Percentiles rank a stretch among this genome's conserved stretches.
Conservation (phyloP, 2,797 vertebrate genomes). For the Cyclopterus lumpus region DNA sequence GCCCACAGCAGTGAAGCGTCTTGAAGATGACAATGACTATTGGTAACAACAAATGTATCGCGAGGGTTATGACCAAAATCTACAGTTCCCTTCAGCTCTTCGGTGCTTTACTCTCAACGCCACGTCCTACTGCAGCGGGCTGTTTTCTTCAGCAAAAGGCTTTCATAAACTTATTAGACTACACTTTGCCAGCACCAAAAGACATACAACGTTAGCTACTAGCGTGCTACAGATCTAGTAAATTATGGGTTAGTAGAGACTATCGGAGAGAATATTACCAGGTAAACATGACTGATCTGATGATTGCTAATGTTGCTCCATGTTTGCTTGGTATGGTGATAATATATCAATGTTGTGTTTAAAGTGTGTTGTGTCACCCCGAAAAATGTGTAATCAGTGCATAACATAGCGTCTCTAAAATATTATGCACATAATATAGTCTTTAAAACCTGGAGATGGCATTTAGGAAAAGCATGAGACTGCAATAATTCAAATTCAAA, state of each 20-base stretch:
- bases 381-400: neutral
- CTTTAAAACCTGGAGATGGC: neutral
- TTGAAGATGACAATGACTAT: too few species aligned
- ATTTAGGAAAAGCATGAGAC: slow-evolving; percentile 6
- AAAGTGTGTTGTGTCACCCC: neutral
- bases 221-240: neutral
- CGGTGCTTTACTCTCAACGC: neutral
- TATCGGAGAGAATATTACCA: neutral
- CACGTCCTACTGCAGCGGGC: neutral
- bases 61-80: neutral
- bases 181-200: neutral
- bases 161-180: neutral
- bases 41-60: too few species aligned
- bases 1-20: neutral
- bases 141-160: neutral
- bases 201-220: neutral
- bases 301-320: neutral
- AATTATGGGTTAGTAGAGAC: neutral
- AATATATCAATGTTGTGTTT: neutral
- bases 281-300: neutral
- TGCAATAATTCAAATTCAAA: neutral
- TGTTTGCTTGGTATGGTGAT: neutral
- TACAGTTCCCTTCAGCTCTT: neutral
- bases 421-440: neutral
- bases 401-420: neutral